Base-by-base conservation (phyloP, 2,113 vertebrate genomes). In the Pavo muticus region DNA sequence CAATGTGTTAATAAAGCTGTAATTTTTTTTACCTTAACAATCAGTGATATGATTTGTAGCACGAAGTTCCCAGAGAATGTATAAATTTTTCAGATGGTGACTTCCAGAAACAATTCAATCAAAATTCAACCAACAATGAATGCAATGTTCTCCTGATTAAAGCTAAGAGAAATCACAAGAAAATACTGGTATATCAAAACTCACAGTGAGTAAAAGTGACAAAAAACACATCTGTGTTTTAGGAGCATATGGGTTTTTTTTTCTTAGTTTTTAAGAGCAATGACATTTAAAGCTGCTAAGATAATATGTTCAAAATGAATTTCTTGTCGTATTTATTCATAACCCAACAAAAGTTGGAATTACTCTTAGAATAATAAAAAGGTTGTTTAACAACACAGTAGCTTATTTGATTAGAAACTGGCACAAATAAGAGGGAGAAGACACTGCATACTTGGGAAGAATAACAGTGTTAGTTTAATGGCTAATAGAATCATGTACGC, bases 171-270 rank as follows among this genome's bases (percentile, higher is more conserved):
- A 89, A 82, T 42, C 71, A 47, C 29, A 61, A 54, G n/a, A 89
- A 93, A 91, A 95, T 70, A 87, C 57, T 60, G 32, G 95, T 91
- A 91, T 95, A 48, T 6, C 45, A 24, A 92, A 87, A 93, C 78
- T 37, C n/a, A 54, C 19, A 52, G 77, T 75, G 37, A 87, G 14
- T 54, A 54, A 75, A 91, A 84, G 80, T 61, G 70, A 89, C 30
- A 91, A 97, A 92, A 73, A 4, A 4, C 20, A 79, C 37, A 54
- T 77, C 84, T 91, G 71, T 48, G 78, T 83, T 59, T 87, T 72
- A 82, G n/a, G 13, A 79, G 48, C 44, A 84, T 92, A 89, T 70
- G 63, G 45, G 9, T 87, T 54, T 54, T 10, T 91, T 69, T 75
- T 29, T 30, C 35, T 64, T 29, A 35, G n/a, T 78, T 90, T 91